Conservation (phyloP, 2,888 invertebrate species). For the Ornithoptera alexandrae region DNA sequence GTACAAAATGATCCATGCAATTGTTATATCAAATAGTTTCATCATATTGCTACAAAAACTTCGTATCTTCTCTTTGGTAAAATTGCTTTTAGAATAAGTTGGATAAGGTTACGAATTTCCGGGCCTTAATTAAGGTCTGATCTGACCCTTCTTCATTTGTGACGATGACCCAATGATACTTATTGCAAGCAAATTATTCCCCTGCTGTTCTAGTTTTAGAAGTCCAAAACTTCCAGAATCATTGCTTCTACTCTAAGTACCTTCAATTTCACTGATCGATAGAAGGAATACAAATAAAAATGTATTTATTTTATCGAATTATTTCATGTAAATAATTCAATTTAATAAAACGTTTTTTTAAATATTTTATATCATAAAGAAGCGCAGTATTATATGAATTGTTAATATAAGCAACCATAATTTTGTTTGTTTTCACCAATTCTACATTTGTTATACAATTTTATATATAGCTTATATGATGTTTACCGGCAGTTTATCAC, state of each 20-base stretch:
- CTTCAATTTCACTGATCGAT: constrained; percentile 7
- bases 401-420: background rate
- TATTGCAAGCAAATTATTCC: constrained; percentile 69
- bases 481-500: background rate
- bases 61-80: constrained; percentile 8
- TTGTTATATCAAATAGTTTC: background rate
- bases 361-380: background rate
- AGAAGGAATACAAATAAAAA: background rate
- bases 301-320: background rate
- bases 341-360: background rate
- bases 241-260: constrained; percentile 35
- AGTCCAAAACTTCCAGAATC: constrained; percentile 41
- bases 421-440: background rate
- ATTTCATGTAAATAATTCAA: background rate
- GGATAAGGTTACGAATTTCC: constrained; percentile 55
- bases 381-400: background rate
- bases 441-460: background rate
- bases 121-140: constrained; percentile 70
- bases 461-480: background rate
- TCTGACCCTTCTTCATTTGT: constrained; percentile 74
- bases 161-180: constrained; percentile 63
- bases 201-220: constrained; percentile 46
- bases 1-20: background rate
- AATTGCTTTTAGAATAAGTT: constrained; percentile 33
- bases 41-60: background rate